Conservation (phyloP, 2,113 vertebrate species). For the Urocolius indicus region DNA sequence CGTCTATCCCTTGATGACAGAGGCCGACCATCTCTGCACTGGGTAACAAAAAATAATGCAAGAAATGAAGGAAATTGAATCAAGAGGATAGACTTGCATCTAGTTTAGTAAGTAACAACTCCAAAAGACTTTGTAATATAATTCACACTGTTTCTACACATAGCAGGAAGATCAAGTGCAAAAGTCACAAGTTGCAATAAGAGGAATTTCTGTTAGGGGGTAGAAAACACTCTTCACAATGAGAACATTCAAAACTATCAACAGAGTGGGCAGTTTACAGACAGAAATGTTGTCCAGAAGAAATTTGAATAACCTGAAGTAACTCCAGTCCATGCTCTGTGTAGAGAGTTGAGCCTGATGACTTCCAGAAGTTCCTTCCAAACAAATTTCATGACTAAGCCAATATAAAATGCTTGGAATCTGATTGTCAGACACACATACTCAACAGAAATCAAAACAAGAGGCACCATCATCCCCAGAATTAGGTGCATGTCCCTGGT, state of each 20-base stretch:
- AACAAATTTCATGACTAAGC: not conserved
- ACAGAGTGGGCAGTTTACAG: not conserved
- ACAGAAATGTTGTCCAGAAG: not conserved
- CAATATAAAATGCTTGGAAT: not conserved
- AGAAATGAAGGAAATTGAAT: not conserved
- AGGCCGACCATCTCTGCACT: slow-evolving; percentile 95
- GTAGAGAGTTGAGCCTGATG: not conserved
- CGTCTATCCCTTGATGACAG: slow-evolving; percentile 87
- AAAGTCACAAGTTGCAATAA: not conserved
- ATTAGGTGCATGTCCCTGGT: not conserved
- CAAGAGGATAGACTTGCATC: not conserved
- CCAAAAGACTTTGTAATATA: not conserved
- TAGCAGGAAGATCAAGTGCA: not conserved
- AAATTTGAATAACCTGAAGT: not conserved
- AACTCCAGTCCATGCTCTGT: not conserved
- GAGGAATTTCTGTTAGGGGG: not conserved
- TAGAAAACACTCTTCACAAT: not conserved
- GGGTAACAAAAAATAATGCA: not conserved
- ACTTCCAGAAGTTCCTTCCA: not conserved
- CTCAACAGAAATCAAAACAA: not conserved
- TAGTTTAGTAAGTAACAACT: not conserved
- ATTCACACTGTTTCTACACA: not conserved
- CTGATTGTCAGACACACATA: too few relatives aligned
- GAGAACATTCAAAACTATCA: not conserved
- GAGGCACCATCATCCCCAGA: not conserved